A percentile compares a stretch with the other conserved stretches of the same genome.
phyloP scores from a whole-genome alignment of 1,140 invertebrate genomes.

The Carcinoscorpius rotundicauda region DNA sequence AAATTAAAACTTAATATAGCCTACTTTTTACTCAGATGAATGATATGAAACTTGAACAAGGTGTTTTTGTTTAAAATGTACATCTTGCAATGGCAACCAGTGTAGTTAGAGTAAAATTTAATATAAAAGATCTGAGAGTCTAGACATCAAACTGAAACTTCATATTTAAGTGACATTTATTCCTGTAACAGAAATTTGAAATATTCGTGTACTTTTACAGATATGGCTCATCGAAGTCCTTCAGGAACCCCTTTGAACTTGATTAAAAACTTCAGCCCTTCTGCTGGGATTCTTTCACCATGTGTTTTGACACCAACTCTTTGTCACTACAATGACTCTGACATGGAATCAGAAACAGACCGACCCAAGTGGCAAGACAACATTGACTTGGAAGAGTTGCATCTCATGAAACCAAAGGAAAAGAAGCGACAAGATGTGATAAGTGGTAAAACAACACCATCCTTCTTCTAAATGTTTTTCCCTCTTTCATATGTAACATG shows the following conservation, averaged over 20 bases:
- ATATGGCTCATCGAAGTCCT: conserved; percentile 34
- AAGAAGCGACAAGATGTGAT: conserved; percentile 94
- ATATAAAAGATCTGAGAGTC: too few relatives aligned
- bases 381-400: conserved; percentile 62
- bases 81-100: too few relatives aligned
- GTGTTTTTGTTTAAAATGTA: too few relatives aligned
- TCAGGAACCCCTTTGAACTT: conserved; percentile 12
- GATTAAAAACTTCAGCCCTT: conserved; percentile 15
- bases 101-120: too few relatives aligned
- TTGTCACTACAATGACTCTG: conserved; percentile 43
- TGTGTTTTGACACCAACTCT: conserved; percentile 2
- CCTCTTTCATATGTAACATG: too few relatives aligned
- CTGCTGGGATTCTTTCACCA: conserved; percentile 12
- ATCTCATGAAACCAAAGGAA: conserved; percentile 55
- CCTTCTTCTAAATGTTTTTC: too few relatives aligned
- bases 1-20: too few relatives aligned
- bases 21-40: too few relatives aligned
- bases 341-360: conserved; percentile 66
- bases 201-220: conserved; percentile 45
- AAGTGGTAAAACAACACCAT: conserved; percentile 52
- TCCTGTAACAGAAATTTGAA: too few relatives aligned
- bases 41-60: too few relatives aligned
- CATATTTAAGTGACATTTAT: too few relatives aligned
- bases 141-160: too few relatives aligned
- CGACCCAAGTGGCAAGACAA: conserved; percentile 66